Percentiles rank a stretch among this genome's conserved stretches.
Conservation (phyloP, 2,888 invertebrate genomes). For the Cynaeus angustus region DNA sequence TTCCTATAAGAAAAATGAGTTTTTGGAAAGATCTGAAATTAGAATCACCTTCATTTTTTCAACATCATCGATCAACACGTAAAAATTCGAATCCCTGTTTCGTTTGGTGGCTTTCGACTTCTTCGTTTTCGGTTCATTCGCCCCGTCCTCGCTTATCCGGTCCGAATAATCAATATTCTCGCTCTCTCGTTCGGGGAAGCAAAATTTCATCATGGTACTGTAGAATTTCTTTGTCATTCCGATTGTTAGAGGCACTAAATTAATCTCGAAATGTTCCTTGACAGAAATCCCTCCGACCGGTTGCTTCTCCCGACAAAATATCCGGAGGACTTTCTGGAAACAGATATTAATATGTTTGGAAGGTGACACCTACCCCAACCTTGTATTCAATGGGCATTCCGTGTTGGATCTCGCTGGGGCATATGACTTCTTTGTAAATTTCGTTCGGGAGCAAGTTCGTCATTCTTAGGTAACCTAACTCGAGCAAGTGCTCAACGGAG, state of each 20-base stretch:
- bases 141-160: constrained; percentile 76
- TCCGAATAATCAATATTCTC: constrained; percentile 83
- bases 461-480: constrained; percentile 96
- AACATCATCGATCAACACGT: constrained; percentile 94
- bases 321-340: constrained; percentile 85
- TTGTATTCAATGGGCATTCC: constrained; percentile 95
- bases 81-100: constrained; percentile 90
- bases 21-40: constrained; percentile 15
- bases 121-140: constrained; percentile 72
- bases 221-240: constrained; percentile 96
- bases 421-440: constrained; percentile 90
- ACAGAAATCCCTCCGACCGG: constrained; percentile 99
- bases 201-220: constrained; percentile 97
- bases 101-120: constrained; percentile 72
- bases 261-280: constrained; percentile 99
- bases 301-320: constrained; percentile 96
- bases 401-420: constrained; percentile 85
- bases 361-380: constrained; percentile 63
- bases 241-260: constrained; percentile 94
- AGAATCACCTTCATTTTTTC: constrained; percentile 94
- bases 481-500: constrained; percentile 96
- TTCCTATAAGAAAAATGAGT: constrained; percentile 75
- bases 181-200: constrained; percentile 95
- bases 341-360: neutral
- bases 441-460: constrained; percentile 96